A percentile compares a stretch with the other conserved stretches of the same genome.
Conservation (phyloP, 2,113 vertebrate genomes). For the Rhadina sibilatrix region DNA sequence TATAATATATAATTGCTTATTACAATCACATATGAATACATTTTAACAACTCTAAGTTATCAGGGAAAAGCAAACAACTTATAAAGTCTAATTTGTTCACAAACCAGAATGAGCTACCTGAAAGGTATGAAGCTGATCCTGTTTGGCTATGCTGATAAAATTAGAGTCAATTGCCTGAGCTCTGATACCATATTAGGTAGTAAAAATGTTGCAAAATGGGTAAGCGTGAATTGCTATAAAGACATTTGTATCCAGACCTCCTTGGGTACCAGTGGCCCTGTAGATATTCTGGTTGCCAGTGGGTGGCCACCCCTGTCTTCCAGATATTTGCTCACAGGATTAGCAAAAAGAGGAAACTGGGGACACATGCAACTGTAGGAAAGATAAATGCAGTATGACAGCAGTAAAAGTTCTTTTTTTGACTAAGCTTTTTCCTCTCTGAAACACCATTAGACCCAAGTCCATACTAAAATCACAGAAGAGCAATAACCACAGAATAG, state of each 20-base stretch:
- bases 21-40: neutral
- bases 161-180: neutral
- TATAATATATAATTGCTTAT: neutral
- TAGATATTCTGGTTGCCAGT: neutral
- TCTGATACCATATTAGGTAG: neutral
- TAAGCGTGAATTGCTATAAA: neutral
- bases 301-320: neutral
- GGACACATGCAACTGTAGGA: neutral
- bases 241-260: neutral
- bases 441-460: neutral
- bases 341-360: neutral
- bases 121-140: neutral
- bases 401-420: neutral
- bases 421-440: neutral
- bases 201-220: neutral
- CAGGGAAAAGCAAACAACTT: neutral
- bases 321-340: neutral
- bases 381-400: neutral
- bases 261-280: fast-evolving
- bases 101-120: neutral
- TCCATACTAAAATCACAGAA: neutral
- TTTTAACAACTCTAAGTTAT: neutral
- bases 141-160: neutral
- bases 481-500: neutral
- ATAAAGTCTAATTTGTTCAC: neutral